Evolutionary conservation across 2,888 invertebrate species (phyloP).

Genomic region (Panzeria rudis): DNA sequence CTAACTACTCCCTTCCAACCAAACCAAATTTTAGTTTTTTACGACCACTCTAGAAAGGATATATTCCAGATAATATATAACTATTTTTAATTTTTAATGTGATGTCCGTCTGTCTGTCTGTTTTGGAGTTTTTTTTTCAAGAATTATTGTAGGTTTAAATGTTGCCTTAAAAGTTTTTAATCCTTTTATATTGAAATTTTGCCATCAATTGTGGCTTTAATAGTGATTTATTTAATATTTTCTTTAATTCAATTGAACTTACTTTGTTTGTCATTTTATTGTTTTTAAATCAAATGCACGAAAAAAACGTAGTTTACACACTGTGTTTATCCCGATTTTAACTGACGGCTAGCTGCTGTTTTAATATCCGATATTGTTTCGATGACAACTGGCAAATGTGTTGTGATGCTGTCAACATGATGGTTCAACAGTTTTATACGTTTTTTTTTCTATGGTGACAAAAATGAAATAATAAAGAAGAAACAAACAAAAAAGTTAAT

Average conservation of each 20-base stretch:
- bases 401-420: slow-evolving; percentile 75
- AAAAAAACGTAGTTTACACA: slow-evolving; percentile 28
- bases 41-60: no score
- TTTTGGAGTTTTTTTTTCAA: no score
- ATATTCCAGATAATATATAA: no score
- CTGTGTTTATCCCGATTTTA: slow-evolving; percentile 57
- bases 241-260: slow-evolving; percentile 71
- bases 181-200: neutral
- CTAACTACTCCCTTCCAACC: no score
- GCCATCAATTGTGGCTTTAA: neutral
- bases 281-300: slow-evolving; percentile 68
- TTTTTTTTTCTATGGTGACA: slow-evolving; percentile 40
- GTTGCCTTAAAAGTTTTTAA: neutral
- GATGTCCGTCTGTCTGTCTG: no score
- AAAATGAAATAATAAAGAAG: slow-evolving; percentile 16
- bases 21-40: no score
- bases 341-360: slow-evolving; percentile 69
- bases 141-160: neutral
- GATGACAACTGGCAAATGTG: slow-evolving; percentile 73
- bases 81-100: no score
- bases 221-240: neutral
- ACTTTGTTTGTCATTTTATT: slow-evolving; percentile 78
- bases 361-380: slow-evolving; percentile 73
- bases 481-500: slow-evolving; percentile 27
- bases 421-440: slow-evolving; percentile 75